Base-by-base conservation (phyloP, 2,888 invertebrate genomes). In the Trichopria drosophilae region DNA sequence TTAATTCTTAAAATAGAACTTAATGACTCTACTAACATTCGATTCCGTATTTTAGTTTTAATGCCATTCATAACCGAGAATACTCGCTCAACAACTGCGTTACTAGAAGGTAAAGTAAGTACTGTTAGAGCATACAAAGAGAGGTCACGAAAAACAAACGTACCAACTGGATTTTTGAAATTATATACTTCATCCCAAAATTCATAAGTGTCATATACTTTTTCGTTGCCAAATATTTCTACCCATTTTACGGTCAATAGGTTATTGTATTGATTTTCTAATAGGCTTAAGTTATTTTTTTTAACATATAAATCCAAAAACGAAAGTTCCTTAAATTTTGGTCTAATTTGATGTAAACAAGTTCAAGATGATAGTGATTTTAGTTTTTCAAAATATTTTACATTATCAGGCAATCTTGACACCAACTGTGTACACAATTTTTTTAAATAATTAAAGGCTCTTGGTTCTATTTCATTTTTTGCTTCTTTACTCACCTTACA, bases 31-130 rank as follows among this genome's bases (percentile, higher is more conserved):
- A 37, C 10, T 23, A 20, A 18, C 34, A 42, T 51, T 34, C 26
- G 44, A 18, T 54, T 54, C n/a, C 51, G 24, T 9, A 13, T 16
- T 51, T 54, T 54, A 1, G 54, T 46, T 29, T 51, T 54, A 6
- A 51, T 16, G 3, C 20, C 13, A 23, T 53, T 53, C 50, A 53
- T 53, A 5, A 42, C 36, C 16, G 50, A 53, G 39, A 53, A 53
- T 23, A 45, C 35, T 31, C 53, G 37, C 41, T 53, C 53, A 10
- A 50, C 50, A 5, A 53, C 42, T 12, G 45, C 53, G 26, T 53
- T 53, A 31, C 46, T 50, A 10, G 50, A 23, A 31, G 50, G 50
- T 19, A 53, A 22, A 9, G 24, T 28, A 13, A 53, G 18, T 15
- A 53, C 34, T 13, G 42, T 53, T n/a, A 53, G 20, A 16, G 42